These are phyloP conservation scores for Drosophila hamatofila DNA, from an alignment of 2,888 invertebrate genomes.

Conservation along the genomic window DNA sequence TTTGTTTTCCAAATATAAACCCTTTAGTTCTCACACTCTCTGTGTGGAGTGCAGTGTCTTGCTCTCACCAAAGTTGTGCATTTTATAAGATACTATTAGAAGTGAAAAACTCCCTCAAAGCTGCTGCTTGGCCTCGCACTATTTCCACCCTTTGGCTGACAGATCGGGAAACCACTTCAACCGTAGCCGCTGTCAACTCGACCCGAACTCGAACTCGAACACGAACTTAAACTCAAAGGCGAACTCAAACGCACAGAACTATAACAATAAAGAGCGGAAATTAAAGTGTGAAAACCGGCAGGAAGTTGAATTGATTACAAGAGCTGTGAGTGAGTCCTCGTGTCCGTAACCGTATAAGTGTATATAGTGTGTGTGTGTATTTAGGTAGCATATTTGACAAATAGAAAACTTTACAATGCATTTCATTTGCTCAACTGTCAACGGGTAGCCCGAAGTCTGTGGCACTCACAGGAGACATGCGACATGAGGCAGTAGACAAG, in stretches of 20 bases:
- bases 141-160: conserved; percentile 58
- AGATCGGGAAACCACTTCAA: conserved; percentile 68
- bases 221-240: conserved; percentile 40
- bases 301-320: conserved; percentile 79
- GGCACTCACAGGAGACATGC: conserved; percentile 15
- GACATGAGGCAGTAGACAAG: neutral
- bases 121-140: conserved; percentile 18
- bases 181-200: conserved; percentile 49
- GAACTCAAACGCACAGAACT: conserved; percentile 54
- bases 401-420: conserved; percentile 77
- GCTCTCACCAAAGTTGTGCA: conserved; percentile 31
- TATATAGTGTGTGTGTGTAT: conserved; percentile 26
- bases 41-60: neutral
- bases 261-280: conserved; percentile 80
- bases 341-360: conserved; percentile 6
- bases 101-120: conserved; percentile 28
- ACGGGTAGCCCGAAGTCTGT: conserved; percentile 40
- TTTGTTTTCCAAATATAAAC: neutral
- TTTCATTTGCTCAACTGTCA: conserved; percentile 67
- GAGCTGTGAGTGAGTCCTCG: conserved; percentile 20
- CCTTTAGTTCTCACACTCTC: neutral
- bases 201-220: conserved; percentile 39
- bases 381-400: conserved; percentile 54
- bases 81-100: conserved; percentile 35
- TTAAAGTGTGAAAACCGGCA: conserved; percentile 81